phyloP scores from a whole-genome alignment of 2,888 invertebrate species.

The Drosophila hamatofila region DNA sequence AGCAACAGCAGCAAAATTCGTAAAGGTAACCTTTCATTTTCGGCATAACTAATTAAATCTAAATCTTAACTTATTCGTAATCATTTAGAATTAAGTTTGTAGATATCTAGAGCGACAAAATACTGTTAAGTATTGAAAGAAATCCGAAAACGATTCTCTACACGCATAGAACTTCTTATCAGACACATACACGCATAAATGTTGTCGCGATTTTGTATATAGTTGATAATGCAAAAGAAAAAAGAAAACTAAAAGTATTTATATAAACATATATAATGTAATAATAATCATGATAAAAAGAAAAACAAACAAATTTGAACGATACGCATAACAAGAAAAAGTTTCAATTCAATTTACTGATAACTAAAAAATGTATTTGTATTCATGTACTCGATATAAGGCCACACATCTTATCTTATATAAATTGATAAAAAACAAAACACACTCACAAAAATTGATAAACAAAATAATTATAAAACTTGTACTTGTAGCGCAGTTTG shows the following conservation, averaged over 20 bases:
- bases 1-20: conserved; percentile 19
- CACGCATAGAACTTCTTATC: conserved; percentile 20
- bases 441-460: not conserved
- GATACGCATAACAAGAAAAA: conserved; percentile 27
- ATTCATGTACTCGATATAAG: conserved; percentile 50
- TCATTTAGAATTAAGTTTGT: conserved; percentile 71
- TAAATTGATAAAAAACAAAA: conserved; percentile 4
- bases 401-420: conserved; percentile 53
- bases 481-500: conserved; percentile 61
- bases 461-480: conserved; percentile 30
- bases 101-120: conserved; percentile 57
- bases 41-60: conserved; percentile 51
- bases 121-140: conserved; percentile 13
- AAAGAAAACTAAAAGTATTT: conserved; percentile 31
- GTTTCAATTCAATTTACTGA: conserved; percentile 41
- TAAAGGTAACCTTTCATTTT: conserved; percentile 36
- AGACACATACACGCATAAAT: conserved; percentile 23
- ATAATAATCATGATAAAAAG: conserved; percentile 26
- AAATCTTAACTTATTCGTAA: conserved; percentile 69
- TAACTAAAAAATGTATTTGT: conserved; percentile 41
- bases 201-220: conserved; percentile 62
- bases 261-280: conserved; percentile 33
- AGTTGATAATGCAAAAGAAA: conserved; percentile 53
- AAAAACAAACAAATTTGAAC: conserved; percentile 8
- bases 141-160: conserved; percentile 17